phyloP scores from a whole-genome alignment of 2,888 invertebrate species.

The Autographa pulchrina region DNA sequence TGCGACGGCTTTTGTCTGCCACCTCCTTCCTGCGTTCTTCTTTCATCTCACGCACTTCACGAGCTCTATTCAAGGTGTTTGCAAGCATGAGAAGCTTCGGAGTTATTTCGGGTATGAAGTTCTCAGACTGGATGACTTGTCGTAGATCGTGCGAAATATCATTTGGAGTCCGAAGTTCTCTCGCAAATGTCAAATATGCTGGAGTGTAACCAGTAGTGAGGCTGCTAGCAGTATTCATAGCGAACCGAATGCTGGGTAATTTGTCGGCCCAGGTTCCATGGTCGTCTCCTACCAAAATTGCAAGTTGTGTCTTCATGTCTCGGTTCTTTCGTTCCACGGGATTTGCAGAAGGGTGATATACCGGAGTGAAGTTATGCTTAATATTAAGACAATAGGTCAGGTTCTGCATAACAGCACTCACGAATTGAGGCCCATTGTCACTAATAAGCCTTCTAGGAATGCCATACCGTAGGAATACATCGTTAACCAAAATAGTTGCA shows the following conservation, averaged over 20 bases:
- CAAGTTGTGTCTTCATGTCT: too few species aligned
- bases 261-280: slow-evolving; percentile 28
- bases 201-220: slow-evolving; percentile 19
- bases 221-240: slow-evolving; percentile 34
- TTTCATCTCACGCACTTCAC: slow-evolving; percentile 21
- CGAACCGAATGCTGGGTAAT: slow-evolving; percentile 35
- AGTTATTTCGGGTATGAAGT: slow-evolving; percentile 30
- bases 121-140: slow-evolving; percentile 23
- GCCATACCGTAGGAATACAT: slow-evolving; percentile 68
- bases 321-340: too few species aligned
- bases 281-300: slow-evolving; percentile 32
- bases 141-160: slow-evolving; percentile 16
- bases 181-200: slow-evolving; percentile 42
- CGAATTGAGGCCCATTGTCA: slow-evolving; percentile 71
- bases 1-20: too few species aligned
- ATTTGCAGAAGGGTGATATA: too few species aligned
- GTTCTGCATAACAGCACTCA: slow-evolving; percentile 68
- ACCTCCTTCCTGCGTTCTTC: too few species aligned
- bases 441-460: slow-evolving; percentile 64
- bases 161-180: slow-evolving; percentile 28
- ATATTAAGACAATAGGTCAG: slow-evolving; percentile 51
- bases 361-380: slow-evolving; percentile 57
- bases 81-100: slow-evolving; percentile 17
- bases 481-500: slow-evolving; percentile 58
- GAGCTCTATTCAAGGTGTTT: neutral